Evolutionary conservation across 2,888 invertebrate species (phyloP).

Genomic region (Chaetogeoica ovagalla): DNA sequence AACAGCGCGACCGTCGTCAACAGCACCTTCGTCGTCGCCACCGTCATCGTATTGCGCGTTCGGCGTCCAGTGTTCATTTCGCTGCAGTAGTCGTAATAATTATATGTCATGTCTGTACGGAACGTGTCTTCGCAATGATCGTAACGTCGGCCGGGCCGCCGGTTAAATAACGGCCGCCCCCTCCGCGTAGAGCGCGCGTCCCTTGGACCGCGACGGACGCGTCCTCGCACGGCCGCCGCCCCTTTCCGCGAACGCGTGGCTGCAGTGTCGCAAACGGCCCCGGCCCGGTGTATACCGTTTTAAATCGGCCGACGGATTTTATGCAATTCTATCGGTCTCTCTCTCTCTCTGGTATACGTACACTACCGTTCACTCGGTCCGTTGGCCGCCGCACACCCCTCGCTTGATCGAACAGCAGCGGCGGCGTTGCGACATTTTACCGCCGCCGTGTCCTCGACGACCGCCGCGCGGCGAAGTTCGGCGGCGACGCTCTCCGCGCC

Average conservation of each 20-base stretch:
- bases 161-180: conserved; percentile 13
- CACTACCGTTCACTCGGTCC: no score
- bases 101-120: no score
- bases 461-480: no score
- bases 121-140: neutral
- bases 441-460: no score
- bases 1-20: neutral
- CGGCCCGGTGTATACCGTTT: neutral
- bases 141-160: neutral
- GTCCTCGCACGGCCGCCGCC: conserved; percentile 2
- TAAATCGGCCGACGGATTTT: no score
- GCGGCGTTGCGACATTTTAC: no score
- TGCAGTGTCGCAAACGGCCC: conserved; percentile 29
- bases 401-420: no score
- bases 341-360: no score
- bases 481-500: no score
- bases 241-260: neutral
- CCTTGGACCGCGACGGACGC: neutral
- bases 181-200: neutral
- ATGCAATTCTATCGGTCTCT: no score
- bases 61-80: neutral
- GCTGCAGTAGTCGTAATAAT: neutral
- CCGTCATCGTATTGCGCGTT: neutral
- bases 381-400: no score
- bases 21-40: neutral